A percentile compares a stretch with the other conserved stretches of the same genome.
Conservation (phyloP, 1,140 invertebrate species). For the Lasioglossum albipes region DNA sequence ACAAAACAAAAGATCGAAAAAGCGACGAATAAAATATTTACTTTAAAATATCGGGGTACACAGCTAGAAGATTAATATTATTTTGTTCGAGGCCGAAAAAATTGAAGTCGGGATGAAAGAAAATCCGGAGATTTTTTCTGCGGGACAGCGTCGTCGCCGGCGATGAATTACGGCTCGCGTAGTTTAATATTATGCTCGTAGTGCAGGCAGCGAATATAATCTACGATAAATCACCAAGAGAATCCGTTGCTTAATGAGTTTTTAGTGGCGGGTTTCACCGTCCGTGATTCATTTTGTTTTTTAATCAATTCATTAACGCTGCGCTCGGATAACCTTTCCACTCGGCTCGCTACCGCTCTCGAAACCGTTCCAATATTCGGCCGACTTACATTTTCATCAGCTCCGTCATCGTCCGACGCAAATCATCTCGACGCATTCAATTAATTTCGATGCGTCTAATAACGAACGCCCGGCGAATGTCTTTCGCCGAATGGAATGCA, state of each 20-base stretch:
- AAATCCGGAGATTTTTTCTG: conserved; percentile 52
- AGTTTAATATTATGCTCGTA: conserved; percentile 58
- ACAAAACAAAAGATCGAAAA: too few relatives aligned
- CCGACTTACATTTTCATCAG: conserved; percentile 52
- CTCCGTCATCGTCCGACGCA: conserved; percentile 6
- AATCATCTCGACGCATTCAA: conserved; percentile 38
- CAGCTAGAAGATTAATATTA: too few relatives aligned
- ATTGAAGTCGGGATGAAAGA: background rate
- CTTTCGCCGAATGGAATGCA: background rate
- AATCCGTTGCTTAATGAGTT: conserved; percentile 79
- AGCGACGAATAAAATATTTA: too few relatives aligned
- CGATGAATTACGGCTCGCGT: conserved; percentile 57
- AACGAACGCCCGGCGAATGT: background rate
- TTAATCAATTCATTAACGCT: conserved; percentile 79
- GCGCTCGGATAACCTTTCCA: conserved; percentile 51
- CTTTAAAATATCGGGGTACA: too few relatives aligned
- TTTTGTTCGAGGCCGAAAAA: too few relatives aligned
- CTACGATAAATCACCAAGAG: conserved; percentile 77
- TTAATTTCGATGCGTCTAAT: conserved; percentile 34
- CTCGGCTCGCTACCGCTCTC: conserved; percentile 47
- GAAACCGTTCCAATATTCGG: conserved; percentile 51
- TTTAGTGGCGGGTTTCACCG: conserved; percentile 74
- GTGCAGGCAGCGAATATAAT: conserved; percentile 74
- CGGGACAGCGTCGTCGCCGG: conserved; percentile 34
- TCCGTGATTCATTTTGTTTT: conserved; percentile 71